A percentile compares a stretch with the other conserved stretches of the same genome.
Conservation (phyloP, 2,888 invertebrate species). For the Oscheius sp. region DNA sequence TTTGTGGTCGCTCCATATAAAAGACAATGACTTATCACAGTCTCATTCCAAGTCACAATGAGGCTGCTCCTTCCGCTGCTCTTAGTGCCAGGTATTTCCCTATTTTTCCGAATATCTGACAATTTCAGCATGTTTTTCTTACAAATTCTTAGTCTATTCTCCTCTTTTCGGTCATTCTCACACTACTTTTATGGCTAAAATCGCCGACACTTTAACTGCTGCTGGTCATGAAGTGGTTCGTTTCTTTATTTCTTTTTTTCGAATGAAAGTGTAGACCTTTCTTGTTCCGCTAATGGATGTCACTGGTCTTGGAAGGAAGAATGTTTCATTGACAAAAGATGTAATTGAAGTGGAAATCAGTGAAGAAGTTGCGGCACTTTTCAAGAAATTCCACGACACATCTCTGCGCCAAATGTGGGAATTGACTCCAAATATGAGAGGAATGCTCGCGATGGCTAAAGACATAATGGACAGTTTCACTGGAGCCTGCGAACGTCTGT, state of each 20-base stretch:
- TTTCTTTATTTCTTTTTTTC: too few relatives aligned
- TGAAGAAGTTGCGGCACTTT: neutral
- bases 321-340: neutral
- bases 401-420: neutral
- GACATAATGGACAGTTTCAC: neutral
- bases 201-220: conserved; percentile 41
- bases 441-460: neutral
- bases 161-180: conserved; percentile 47
- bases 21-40: too few relatives aligned
- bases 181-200: conserved; percentile 36
- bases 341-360: neutral
- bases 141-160: conserved; percentile 36
- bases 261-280: too few relatives aligned
- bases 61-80: too few relatives aligned
- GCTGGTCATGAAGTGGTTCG: conserved; percentile 52
- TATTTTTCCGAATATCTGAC: too few relatives aligned
- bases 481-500: neutral
- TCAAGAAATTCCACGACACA: neutral
- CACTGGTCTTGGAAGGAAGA: neutral
- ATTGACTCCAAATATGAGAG: neutral
- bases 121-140: neutral
- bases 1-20: too few relatives aligned
- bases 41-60: too few relatives aligned
- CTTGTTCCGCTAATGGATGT: conserved; percentile 11
- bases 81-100: too few relatives aligned